Conservation (phyloP, 2,797 vertebrate genomes). For the Melanotaenia boesemani region DNA sequence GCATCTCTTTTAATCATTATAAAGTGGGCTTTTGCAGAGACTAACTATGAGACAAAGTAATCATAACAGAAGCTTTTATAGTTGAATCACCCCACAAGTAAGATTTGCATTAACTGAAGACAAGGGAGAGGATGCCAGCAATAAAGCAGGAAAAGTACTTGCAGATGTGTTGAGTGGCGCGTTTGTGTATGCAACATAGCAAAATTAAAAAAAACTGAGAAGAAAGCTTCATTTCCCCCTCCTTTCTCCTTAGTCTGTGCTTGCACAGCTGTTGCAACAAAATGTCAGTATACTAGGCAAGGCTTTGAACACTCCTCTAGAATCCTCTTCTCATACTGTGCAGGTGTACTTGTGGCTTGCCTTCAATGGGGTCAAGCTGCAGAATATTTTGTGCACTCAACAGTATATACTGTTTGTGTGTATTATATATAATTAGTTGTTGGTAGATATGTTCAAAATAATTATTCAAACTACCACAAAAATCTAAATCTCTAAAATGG, state of each 20-base stretch:
- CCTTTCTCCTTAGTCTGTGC: conserved; percentile 8
- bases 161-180: not conserved
- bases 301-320: conserved; percentile 22
- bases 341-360: conserved; percentile 59
- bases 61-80: not conserved
- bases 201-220: not conserved
- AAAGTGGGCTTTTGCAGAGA: conserved; percentile 23
- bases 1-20: not conserved
- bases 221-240: not conserved
- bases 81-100: not conserved
- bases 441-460: too few relatives aligned
- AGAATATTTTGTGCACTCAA: conserved; percentile 26
- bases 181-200: not conserved
- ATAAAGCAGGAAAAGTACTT: conserved; percentile 10
- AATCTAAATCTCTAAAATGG: too few relatives aligned
- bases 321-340: conserved; percentile 34
- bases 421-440: too few relatives aligned
- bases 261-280: conserved; percentile 76
- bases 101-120: conserved; percentile 24
- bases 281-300: conserved; percentile 41
- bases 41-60: conserved; percentile 1
- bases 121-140: not conserved
- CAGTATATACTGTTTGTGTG: too few relatives aligned
- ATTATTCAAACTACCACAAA: too few relatives aligned
- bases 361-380: conserved; percentile 39